These are phyloP conservation scores for Calypte anna DNA, from an alignment of 2,113 vertebrate genomes.

Conservation along the genomic window DNA sequence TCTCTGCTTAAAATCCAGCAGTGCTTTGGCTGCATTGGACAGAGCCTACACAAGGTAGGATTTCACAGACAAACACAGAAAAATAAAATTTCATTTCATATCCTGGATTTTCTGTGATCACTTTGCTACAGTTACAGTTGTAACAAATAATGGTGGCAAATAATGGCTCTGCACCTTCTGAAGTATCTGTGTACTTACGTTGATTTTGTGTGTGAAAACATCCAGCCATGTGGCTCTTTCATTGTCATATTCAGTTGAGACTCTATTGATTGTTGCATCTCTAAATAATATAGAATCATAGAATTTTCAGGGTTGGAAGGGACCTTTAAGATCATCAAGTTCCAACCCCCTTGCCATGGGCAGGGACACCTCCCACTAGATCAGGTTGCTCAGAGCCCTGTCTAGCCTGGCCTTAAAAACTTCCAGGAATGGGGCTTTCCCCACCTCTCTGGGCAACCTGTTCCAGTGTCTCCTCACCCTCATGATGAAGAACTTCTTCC, in stretches of 20 bases:
- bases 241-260: background rate
- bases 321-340: too few relatives aligned
- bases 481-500: too few relatives aligned
- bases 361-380: too few relatives aligned
- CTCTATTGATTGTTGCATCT: background rate
- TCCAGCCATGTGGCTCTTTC: background rate
- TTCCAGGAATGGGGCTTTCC: too few relatives aligned
- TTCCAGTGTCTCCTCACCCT: too few relatives aligned
- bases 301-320: background rate
- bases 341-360: too few relatives aligned
- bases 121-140: background rate
- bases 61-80: background rate
- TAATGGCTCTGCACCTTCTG: background rate
- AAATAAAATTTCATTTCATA: background rate
- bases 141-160: background rate
- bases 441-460: too few relatives aligned
- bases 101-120: background rate
- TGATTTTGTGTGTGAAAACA: background rate
- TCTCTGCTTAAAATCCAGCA: background rate
- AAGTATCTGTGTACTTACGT: background rate
- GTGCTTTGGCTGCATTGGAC: background rate
- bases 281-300: background rate
- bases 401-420: too few relatives aligned
- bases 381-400: too few relatives aligned
- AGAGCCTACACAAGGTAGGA: background rate